Conservation (phyloP, 2,113 vertebrate species). For the Arothron firmamentum region DNA sequence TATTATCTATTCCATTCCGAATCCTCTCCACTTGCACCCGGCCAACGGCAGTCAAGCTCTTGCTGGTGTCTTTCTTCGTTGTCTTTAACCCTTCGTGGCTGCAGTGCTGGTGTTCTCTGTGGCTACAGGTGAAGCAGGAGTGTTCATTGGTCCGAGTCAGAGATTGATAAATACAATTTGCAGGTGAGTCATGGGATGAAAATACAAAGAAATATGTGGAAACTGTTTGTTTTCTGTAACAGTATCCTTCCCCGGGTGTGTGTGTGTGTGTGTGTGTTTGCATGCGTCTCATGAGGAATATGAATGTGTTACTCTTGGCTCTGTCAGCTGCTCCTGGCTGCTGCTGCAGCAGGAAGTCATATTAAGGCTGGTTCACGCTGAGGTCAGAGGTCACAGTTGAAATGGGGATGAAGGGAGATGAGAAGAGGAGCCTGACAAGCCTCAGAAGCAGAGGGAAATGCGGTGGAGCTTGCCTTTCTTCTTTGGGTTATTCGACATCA, state of each 20-base stretch:
- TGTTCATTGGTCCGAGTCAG: conserved; percentile 35
- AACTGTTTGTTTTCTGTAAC: conserved; percentile 37
- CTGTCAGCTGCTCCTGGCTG: conserved; percentile 20
- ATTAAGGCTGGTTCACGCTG: conserved; percentile 16
- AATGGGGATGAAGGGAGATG: conserved; percentile 13
- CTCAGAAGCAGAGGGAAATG: conserved; percentile 4
- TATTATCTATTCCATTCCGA: no score
- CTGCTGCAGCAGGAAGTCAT: conserved; percentile 47
- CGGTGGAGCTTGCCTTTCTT: background rate
- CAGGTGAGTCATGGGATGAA: conserved; percentile 35
- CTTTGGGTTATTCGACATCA: background rate
- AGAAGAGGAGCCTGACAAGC: conserved; percentile 5
- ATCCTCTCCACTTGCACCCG: no score
- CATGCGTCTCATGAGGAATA: background rate
- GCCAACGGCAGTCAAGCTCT: no score
- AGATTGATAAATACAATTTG: conserved; percentile 28
- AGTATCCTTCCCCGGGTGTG: conserved; percentile 27
- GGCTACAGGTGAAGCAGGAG: background rate
- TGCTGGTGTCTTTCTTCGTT: background rate
- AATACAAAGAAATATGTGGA: conserved; percentile 8
- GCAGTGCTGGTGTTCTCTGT: conserved; percentile 6
- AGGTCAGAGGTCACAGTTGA: conserved; percentile 32
- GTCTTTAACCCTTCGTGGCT: background rate
- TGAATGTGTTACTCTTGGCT: conserved; percentile 41
- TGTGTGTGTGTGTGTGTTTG: conserved; percentile 3